Conservation (phyloP, 2,797 vertebrate genomes). For the Meriones psammophilus region DNA sequence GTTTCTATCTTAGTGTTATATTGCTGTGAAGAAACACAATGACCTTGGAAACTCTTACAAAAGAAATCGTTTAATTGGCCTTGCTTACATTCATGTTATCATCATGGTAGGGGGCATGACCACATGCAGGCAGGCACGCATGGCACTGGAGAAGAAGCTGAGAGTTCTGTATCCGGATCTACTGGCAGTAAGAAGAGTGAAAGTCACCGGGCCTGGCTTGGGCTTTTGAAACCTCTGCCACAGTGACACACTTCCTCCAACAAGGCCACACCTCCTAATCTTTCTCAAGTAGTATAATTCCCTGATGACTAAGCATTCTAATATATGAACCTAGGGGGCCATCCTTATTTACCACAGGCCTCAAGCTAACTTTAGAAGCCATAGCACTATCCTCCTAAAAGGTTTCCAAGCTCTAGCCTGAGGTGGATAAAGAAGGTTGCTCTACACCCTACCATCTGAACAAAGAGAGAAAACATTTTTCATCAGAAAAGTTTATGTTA, state of each 20-base stretch:
- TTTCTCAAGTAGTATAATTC: background rate
- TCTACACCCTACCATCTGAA: slow-evolving; percentile 32
- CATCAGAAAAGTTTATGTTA: background rate
- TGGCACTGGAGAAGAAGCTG: background rate
- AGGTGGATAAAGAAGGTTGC: background rate
- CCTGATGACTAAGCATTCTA: background rate
- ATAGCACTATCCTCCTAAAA: background rate
- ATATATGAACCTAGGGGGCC: background rate
- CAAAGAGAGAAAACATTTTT: background rate
- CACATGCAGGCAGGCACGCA: too few species aligned
- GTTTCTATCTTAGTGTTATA: background rate
- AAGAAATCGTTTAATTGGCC: background rate
- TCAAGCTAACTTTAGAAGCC: slow-evolving; percentile 32
- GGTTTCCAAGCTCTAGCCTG: background rate
- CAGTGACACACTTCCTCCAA: background rate
- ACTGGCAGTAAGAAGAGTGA: background rate
- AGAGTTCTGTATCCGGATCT: background rate
- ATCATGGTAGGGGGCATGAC: too few species aligned
- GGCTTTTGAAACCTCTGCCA: background rate
- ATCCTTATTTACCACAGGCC: background rate
- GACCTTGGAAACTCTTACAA: background rate
- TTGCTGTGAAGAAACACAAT: background rate
- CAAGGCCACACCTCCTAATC: background rate
- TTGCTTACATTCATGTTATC: background rate
- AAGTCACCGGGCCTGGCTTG: background rate